phyloP scores from a whole-genome alignment of 2,113 vertebrate species.

The Gadus macrocephalus region DNA sequence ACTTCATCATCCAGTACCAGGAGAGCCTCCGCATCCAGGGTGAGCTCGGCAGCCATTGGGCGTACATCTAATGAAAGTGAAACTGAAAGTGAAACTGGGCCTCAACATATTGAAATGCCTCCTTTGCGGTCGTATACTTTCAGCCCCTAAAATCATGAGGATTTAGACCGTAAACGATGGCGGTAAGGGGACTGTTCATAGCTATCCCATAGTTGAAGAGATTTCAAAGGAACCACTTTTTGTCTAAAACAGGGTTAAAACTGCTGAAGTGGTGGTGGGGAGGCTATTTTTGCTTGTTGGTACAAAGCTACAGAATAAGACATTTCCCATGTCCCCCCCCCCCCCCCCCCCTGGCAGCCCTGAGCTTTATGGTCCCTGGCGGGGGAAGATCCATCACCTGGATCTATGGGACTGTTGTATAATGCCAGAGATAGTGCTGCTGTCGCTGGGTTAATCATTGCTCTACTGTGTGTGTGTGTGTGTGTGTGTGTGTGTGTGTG shows the following conservation, averaged over 20 bases:
- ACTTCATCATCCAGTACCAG: slow-evolving; percentile 99
- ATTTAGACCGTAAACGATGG: no score
- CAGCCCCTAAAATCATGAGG: no score
- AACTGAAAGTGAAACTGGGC: no score
- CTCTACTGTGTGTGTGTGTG: background rate
- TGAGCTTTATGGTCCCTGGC: background rate
- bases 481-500: background rate
- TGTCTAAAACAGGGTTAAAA: no score
- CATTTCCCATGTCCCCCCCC: background rate
- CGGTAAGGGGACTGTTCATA: no score
- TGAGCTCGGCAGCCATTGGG: slow-evolving; percentile 31
- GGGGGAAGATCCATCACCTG: background rate
- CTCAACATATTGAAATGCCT: no score
- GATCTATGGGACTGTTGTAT: background rate
- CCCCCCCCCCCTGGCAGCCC: background rate
- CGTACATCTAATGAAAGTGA: no score
- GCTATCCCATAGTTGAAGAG: no score
- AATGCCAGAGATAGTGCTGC: background rate
- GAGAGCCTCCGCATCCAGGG: slow-evolving; percentile 89
- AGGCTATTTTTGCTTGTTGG: no score
- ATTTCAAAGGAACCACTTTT: no score
- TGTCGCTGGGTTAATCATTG: slow-evolving; percentile 7
- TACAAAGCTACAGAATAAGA: background rate
- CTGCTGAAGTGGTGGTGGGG: no score
- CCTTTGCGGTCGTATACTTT: no score